Conservation (phyloP, 2,888 invertebrate genomes). For the Atrina japonica region DNA sequence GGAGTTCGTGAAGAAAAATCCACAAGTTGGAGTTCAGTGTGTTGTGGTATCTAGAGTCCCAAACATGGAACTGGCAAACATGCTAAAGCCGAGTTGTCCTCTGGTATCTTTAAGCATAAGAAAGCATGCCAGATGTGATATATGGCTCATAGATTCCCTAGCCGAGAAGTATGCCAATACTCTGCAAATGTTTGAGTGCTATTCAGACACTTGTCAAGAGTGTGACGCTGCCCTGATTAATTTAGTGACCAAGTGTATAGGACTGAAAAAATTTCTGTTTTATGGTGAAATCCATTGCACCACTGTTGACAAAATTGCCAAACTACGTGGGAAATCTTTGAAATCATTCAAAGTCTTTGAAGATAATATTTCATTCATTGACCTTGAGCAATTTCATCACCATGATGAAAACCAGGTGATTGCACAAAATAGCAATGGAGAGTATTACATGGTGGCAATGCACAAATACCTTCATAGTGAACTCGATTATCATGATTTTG, state of each 20-base stretch:
- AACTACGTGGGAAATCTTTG: constrained; percentile 50
- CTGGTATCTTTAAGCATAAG: constrained; percentile 59
- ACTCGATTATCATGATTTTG: neutral
- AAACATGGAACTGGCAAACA: constrained; percentile 57
- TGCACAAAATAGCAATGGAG: constrained; percentile 50
- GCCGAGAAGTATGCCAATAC: constrained; percentile 56
- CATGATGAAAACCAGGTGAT: constrained; percentile 65
- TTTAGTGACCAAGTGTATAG: constrained; percentile 52
- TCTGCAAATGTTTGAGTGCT: constrained; percentile 59
- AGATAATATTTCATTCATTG: constrained; percentile 47
- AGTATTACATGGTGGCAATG: constrained; percentile 50
- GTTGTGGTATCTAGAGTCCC: constrained; percentile 63
- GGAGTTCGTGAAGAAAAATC: constrained; percentile 53
- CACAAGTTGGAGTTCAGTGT: constrained; percentile 63
- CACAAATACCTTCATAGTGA: constrained; percentile 50
- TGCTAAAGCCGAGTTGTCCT: constrained; percentile 69
- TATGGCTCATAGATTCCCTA: constrained; percentile 53
- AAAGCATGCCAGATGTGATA: constrained; percentile 61
- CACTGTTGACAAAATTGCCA: constrained; percentile 59
- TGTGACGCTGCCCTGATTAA: constrained; percentile 48
- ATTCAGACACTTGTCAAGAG: constrained; percentile 45
- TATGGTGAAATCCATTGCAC: constrained; percentile 55
- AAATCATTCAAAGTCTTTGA: constrained; percentile 60
- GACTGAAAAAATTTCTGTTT: constrained; percentile 61
- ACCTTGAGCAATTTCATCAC: constrained; percentile 3